Conservation (phyloP, 2,113 vertebrate species). For the Odobenus rosmarus region DNA sequence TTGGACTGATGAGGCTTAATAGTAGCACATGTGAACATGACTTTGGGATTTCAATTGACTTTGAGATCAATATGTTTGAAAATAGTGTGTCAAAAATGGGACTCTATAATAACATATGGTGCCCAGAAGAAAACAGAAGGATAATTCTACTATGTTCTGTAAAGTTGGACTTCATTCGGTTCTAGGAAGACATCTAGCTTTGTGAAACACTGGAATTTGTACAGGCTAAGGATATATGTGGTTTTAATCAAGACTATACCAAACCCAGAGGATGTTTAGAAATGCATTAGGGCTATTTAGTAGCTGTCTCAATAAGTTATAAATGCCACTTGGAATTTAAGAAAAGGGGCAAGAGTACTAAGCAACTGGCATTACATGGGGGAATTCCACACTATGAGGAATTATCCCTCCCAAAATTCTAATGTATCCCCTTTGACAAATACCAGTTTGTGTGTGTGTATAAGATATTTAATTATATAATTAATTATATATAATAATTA, state of each 20-base stretch:
- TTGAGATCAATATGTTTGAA: neutral
- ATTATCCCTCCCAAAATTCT: neutral
- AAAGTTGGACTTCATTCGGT: neutral
- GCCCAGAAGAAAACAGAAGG: neutral
- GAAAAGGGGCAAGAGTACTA: neutral
- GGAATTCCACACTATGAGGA: neutral
- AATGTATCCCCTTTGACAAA: neutral
- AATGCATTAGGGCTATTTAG: neutral
- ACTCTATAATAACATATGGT: neutral
- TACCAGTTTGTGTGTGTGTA: neutral
- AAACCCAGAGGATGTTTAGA: neutral
- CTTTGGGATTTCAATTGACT: neutral
- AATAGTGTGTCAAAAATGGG: neutral
- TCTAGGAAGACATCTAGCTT: neutral
- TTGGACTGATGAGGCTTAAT: neutral
- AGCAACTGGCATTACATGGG: neutral
- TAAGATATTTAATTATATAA: neutral
- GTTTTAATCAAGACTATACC: neutral
- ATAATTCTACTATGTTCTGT: neutral
- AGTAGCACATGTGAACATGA: neutral
- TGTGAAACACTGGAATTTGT: neutral
- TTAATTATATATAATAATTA: neutral
- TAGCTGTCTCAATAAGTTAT: neutral
- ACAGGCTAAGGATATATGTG: neutral
- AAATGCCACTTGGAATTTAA: neutral